phyloP scores from a whole-genome alignment of 2,888 invertebrate species.

The Bimastos eiseni region DNA sequence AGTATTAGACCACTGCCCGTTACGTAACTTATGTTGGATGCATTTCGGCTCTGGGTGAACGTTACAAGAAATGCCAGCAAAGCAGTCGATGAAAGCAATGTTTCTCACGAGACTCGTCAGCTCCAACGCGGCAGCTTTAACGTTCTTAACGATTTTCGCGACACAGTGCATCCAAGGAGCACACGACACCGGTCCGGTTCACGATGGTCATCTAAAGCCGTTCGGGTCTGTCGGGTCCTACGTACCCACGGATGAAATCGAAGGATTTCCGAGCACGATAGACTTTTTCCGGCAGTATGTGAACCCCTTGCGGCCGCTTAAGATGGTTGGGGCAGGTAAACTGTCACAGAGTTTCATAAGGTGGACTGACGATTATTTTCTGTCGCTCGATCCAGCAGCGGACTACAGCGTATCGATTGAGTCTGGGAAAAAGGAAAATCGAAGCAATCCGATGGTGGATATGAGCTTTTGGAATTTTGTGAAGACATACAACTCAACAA shows the following conservation, averaged over 20 bases:
- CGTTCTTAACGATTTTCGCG: background rate
- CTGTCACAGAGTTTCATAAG: slow-evolving; percentile 50
- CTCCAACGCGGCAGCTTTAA: background rate
- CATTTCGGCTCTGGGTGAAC: background rate
- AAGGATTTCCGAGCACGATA: slow-evolving; percentile 49
- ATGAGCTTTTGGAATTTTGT: slow-evolving; percentile 57
- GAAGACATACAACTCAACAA: slow-evolving; percentile 51
- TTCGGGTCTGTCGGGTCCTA: slow-evolving; percentile 53
- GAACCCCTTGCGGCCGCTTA: slow-evolving; percentile 48
- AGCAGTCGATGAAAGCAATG: background rate
- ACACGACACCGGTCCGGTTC: background rate
- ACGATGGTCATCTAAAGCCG: slow-evolving; percentile 50
- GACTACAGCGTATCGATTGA: slow-evolving; percentile 51
- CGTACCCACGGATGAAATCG: slow-evolving; percentile 22
- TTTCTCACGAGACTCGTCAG: background rate
- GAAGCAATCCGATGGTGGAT: slow-evolving; percentile 47
- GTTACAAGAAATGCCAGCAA: background rate
- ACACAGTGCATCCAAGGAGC: background rate
- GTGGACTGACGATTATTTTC: slow-evolving; percentile 59
- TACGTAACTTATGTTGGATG: background rate
- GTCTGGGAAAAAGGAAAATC: slow-evolving; percentile 57
- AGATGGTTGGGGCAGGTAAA: slow-evolving; percentile 53
- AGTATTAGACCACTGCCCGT: too few species aligned
- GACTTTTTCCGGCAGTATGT: slow-evolving; percentile 54
- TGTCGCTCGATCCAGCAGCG: slow-evolving; percentile 46